phyloP scores from a whole-genome alignment of 2,888 invertebrate species.

The Erannis defoliaria region DNA sequence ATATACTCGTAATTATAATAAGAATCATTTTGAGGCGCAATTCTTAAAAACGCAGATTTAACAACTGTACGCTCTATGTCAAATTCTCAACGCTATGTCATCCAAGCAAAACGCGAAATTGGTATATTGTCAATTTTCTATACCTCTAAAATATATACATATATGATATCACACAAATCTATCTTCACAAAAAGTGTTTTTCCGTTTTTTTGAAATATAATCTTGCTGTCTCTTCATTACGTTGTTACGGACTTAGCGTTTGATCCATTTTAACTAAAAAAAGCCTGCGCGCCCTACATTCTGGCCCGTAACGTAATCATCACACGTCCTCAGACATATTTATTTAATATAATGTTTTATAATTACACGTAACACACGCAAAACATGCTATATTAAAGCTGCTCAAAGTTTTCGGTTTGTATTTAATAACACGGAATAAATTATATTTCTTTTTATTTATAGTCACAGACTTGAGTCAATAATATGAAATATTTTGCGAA shows the following conservation, averaged over 20 bases:
- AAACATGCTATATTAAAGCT: conserved; percentile 9
- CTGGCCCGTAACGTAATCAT: conserved; percentile 16
- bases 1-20: too few relatives aligned
- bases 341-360: conserved; percentile 5
- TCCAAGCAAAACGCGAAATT: too few relatives aligned
- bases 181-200: too few relatives aligned
- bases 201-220: not conserved
- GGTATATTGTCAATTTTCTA: too few relatives aligned
- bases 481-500: not conserved
- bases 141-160: too few relatives aligned
- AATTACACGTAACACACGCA: conserved; percentile 2
- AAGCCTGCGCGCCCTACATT: conserved; percentile 52
- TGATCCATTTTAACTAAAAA: conserved; percentile 53
- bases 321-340: conserved; percentile 10
- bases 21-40: too few relatives aligned
- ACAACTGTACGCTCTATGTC: too few relatives aligned
- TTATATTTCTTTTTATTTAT: not conserved
- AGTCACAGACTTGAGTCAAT: not conserved
- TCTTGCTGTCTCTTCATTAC: not conserved
- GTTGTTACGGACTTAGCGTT: conserved; percentile 31
- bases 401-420: not conserved
- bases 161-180: too few relatives aligned
- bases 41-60: too few relatives aligned
- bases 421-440: not conserved
- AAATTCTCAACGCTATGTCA: too few relatives aligned